A percentile compares a stretch with the other conserved stretches of the same genome.
Conservation (phyloP, 2,113 vertebrate species). For the Microtus montanus region DNA sequence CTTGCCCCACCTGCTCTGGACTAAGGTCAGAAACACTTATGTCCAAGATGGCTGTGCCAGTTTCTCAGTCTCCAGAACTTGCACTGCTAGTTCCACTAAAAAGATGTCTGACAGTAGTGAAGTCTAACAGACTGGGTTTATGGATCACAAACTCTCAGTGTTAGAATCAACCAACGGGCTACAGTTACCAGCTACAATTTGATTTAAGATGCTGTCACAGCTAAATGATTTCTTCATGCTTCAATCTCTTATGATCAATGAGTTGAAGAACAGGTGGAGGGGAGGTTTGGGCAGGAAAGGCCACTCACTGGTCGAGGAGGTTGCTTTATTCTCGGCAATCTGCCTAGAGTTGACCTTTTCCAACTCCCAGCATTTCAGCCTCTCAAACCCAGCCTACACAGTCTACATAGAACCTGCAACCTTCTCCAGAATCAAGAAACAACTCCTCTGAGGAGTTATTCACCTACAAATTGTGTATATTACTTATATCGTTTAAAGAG, state of each 20-base stretch:
- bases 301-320: background rate
- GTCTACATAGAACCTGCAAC: background rate
- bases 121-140: background rate
- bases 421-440: background rate
- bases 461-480: constrained; percentile 3
- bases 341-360: background rate
- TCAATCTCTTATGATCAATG: background rate
- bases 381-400: background rate
- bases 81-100: background rate
- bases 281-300: background rate
- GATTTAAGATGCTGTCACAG: background rate
- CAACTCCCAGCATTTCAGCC: background rate
- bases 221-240: constrained; percentile 1
- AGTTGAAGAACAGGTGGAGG: background rate
- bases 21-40: background rate
- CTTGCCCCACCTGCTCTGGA: background rate
- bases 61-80: background rate
- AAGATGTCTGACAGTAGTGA: background rate
- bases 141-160: background rate
- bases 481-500: constrained; percentile 16
- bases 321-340: background rate
- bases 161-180: background rate
- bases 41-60: background rate
- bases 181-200: background rate
- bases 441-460: background rate